Evolutionary conservation across 53 echinoderm and acorn worm genomes (phyloP), one percentile per base, ranked within the genome.

Genomic region (Astropecten irregularis): DNA sequence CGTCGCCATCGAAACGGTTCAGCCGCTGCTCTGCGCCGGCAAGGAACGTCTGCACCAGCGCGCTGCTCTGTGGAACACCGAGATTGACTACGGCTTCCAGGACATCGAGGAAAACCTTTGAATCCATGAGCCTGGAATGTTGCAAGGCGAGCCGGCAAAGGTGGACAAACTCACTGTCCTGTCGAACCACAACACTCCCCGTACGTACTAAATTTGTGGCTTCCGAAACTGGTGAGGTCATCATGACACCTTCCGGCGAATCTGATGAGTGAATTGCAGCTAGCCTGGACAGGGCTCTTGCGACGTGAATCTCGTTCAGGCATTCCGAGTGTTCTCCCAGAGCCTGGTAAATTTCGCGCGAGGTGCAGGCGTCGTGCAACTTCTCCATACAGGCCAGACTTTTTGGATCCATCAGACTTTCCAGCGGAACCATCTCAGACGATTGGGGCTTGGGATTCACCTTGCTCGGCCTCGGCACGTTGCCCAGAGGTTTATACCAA

Each of bases 201-300:
- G 62, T 26, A 18, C 49, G 19, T 2, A 3, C 49, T 54, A n/a
- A n/a, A n/a, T 36, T 55, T 0, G 54, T 38, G 22, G 30, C 54
- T 73, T 1, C n/a, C 28, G 30, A 28, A 18, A 71, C 26, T 32
- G 49, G 50, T 16, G 71, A 16, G 9, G 29, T 7, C 6, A 18
- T 71, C 36, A 13, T 35, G 1, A 65, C 40, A 19, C 29, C 40
- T 15, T 76, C 67, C 7, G 65, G 39, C n/a, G 10, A 30, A 16
- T 8, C n/a, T 31, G 37, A 10, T 22, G 35, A 19, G 42, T 53
- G 63, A 52, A 92, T 73, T 40, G 84, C 81, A 14, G 88, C 84
- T 3, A 92, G 81, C 44, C 71, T 84, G 52, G 44, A 58, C 29
- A 92, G 54, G 7, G 92, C 92, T 22, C 88, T 68, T 1, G 81